These are phyloP conservation scores for Drosophila malerkotliana DNA, from an alignment of 1,140 invertebrate genomes.

Conservation along the genomic window DNA sequence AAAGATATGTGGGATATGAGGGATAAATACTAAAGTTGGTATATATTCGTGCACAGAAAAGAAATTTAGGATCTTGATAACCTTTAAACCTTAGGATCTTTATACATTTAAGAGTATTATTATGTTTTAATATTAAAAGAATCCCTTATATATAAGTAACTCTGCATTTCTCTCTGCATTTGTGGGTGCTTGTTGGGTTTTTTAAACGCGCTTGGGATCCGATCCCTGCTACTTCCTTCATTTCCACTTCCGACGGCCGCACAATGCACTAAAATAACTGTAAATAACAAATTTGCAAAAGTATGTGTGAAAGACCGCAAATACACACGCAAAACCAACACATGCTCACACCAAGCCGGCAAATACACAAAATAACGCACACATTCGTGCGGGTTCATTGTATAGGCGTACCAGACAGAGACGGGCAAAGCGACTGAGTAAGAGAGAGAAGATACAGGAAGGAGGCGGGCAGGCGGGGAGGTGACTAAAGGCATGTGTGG, in stretches of 20 bases:
- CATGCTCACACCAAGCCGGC: constrained; percentile 20
- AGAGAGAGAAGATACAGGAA: neutral
- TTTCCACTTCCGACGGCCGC: constrained; percentile 54
- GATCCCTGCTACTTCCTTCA: constrained; percentile 40
- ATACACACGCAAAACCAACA: constrained; percentile 40
- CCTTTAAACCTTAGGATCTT: too few species aligned
- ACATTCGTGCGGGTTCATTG: constrained; percentile 47
- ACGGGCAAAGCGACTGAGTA: neutral
- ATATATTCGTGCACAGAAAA: too few species aligned
- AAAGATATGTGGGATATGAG: constrained; percentile 32
- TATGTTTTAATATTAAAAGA: neutral
- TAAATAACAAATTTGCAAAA: constrained; percentile 76
- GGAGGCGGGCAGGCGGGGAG: neutral
- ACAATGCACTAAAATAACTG: constrained; percentile 80
- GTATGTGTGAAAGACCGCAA: constrained; percentile 60
- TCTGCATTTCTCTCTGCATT: constrained; percentile 4
- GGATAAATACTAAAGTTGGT: constrained; percentile 15
- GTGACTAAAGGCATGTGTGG: constrained; percentile 34
- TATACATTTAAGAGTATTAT: neutral
- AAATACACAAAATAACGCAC: constrained; percentile 15
- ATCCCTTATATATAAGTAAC: neutral
- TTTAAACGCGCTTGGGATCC: constrained; percentile 25
- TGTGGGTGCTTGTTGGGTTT: neutral
- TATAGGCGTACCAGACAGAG: constrained; percentile 63
- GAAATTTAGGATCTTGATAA: too few species aligned